A percentile compares a stretch with the other conserved stretches of the same genome.
Evolutionary conservation across 2,888 invertebrate species (phyloP).

Genomic region (Pantelozetes paolii): DNA sequence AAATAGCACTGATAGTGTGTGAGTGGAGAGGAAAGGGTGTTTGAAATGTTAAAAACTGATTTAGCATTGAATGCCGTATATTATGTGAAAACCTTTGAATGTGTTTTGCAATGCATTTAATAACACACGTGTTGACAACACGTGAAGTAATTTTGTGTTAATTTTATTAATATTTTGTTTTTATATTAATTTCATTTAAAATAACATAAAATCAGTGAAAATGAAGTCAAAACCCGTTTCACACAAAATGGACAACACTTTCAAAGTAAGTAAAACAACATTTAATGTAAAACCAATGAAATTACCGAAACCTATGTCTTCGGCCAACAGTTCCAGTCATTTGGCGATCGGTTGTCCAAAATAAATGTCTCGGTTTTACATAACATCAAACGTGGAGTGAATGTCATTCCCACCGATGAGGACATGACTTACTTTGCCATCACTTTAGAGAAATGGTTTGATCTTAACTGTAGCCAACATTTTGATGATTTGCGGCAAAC

Average conservation of each 20-base stretch:
- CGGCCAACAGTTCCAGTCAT: conserved; percentile 64
- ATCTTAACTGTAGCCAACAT: conserved; percentile 76
- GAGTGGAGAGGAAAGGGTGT: no score
- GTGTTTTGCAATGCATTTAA: neutral
- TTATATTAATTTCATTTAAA: neutral
- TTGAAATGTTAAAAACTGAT: no score
- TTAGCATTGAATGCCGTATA: neutral
- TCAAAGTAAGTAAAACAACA: conserved; percentile 61
- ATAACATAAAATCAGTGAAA: neutral
- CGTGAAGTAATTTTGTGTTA: neutral
- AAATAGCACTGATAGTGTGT: no score
- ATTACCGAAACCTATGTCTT: neutral
- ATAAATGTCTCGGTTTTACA: conserved; percentile 73
- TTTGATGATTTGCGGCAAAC: conserved; percentile 71
- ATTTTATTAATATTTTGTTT: neutral
- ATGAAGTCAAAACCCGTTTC: conserved; percentile 45
- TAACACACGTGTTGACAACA: neutral
- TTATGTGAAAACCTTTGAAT: neutral
- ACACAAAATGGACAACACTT: conserved; percentile 60
- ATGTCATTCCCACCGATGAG: conserved; percentile 61
- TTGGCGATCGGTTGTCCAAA: conserved; percentile 76
- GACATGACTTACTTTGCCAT: conserved; percentile 72
- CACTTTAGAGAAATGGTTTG: conserved; percentile 80
- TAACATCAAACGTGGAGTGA: conserved; percentile 60
- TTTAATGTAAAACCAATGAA: neutral